Evolutionary conservation across 2,888 invertebrate species (phyloP), one percentile per base, ranked within the genome.

Genomic region (Lithodes maja): DNA sequence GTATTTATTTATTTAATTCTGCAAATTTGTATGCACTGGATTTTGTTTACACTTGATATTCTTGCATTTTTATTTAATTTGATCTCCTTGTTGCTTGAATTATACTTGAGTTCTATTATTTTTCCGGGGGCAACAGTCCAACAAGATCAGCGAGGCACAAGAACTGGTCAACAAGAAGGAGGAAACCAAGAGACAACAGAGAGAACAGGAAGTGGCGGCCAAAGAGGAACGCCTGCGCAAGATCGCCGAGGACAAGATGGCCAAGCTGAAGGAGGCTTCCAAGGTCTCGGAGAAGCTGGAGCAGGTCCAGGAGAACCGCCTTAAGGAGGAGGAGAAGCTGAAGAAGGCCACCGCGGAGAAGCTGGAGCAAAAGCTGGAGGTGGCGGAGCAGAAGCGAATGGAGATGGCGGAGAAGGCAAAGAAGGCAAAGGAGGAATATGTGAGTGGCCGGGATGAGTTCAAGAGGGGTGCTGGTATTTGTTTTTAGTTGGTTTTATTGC

Each of bases 341-440:
- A 91, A 91, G 33, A 92, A 92, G 84, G 91, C 91, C 61, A 90
- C 91, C 3, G 85, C 83, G 33, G 92, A 92, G 69, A 92, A 91
- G 81, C 85, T 92, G 71, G 92, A 90, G 17, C 92, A 92, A 71
- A 92, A 92, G 75, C 83, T 93, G 50, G 92, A 92, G 83, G 53
- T 90, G 71, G 93, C 92, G 49, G 91, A 92, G 78, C 83, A 92
- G 82, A 92, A 92, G 55, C 87, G 92, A 2, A 53, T 82, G 82
- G 91, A 92, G 81, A 15, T 85, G 9, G 83, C 83, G 71, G 92
- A 89, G 61, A 89, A 90, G 84, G 85, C 86, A 61, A 89, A 69
- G 69, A 91, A 91, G 81, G 86, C 85, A n/a, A 84, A 85, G 15
- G 88, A 90, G 79, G 92, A 92, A 78, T 83, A 89, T 69, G 92